phyloP scores from a whole-genome alignment of 2,113 vertebrate species.

The Pelecanoides urinatrix region DNA sequence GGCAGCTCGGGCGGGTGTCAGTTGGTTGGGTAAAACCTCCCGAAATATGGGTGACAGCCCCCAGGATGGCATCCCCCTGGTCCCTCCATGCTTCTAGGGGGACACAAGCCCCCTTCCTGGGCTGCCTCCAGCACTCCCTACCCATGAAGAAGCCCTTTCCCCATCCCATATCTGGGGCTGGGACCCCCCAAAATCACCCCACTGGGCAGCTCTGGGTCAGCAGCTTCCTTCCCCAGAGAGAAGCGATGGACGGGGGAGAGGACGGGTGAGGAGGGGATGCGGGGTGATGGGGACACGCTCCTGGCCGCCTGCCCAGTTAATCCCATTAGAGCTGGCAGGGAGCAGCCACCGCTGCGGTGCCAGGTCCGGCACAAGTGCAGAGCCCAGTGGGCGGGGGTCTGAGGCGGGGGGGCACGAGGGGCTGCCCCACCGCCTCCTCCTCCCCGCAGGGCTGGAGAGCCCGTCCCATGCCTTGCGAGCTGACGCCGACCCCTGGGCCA shows the following conservation, averaged over 20 bases:
- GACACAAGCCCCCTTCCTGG: not conserved
- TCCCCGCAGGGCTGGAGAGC: constrained; percentile 82
- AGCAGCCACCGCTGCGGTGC: fast-evolving
- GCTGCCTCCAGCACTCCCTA: not conserved
- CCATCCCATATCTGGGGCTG: not conserved
- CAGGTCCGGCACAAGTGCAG: fast-evolving
- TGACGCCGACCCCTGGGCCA: constrained; percentile 89
- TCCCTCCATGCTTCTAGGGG: not conserved
- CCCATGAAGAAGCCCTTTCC: not conserved
- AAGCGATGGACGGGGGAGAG: not conserved
- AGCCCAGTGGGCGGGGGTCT: fast-evolving
- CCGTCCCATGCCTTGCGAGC: constrained; percentile 90
- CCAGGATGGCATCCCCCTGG: not conserved
- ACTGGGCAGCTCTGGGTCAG: not conserved
- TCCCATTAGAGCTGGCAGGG: not conserved
- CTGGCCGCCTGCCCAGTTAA: not conserved
- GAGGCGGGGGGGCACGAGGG: not conserved
- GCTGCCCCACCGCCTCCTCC: not conserved
- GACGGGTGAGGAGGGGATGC: not conserved
- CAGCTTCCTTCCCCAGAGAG: not conserved
- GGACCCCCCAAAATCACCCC: not conserved
- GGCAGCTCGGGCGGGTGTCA: fast-evolving
- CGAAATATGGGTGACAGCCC: not conserved
- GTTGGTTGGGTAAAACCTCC: not conserved
- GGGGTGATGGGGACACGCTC: not conserved